Conservation (phyloP, 1,140 invertebrate genomes). For the Belonocnema kinseyi region DNA sequence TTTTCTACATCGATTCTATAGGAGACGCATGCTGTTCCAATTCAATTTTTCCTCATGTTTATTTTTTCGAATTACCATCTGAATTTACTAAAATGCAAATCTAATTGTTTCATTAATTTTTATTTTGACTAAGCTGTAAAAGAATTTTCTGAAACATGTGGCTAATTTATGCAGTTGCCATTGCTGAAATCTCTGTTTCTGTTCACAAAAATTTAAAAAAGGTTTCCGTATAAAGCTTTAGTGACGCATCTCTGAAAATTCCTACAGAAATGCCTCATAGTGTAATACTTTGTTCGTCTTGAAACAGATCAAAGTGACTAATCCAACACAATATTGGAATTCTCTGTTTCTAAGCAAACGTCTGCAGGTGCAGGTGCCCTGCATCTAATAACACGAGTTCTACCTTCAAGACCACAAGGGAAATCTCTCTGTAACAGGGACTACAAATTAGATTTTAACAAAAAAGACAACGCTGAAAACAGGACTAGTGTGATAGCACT, state of each 20-base stretch:
- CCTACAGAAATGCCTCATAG: neutral
- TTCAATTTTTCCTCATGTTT: too few relatives aligned
- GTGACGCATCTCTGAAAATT: neutral
- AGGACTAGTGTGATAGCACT: neutral
- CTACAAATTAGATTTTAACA: constrained; percentile 21
- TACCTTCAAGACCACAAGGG: constrained; percentile 30
- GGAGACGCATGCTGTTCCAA: too few relatives aligned
- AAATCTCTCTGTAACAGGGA: constrained; percentile 30
- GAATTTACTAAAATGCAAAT: too few relatives aligned
- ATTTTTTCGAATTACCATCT: too few relatives aligned
- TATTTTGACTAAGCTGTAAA: too few relatives aligned
- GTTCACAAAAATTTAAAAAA: too few relatives aligned
- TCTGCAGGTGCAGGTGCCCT: constrained; percentile 11
- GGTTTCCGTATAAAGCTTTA: neutral
- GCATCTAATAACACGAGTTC: constrained; percentile 23
- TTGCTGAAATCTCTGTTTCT: too few relatives aligned
- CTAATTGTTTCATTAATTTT: too few relatives aligned
- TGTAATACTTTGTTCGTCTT: neutral
- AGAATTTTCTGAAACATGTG: too few relatives aligned
- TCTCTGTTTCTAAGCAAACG: neutral
- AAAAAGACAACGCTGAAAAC: neutral
- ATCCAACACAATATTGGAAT: constrained; percentile 17
- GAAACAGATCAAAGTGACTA: constrained; percentile 20
- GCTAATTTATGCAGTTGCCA: too few relatives aligned
- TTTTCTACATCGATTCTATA: too few relatives aligned